Evolutionary conservation across 2,797 vertebrate genomes (phyloP), one percentile per base, ranked within the genome.

Genomic region (Borostomias antarcticus): DNA sequence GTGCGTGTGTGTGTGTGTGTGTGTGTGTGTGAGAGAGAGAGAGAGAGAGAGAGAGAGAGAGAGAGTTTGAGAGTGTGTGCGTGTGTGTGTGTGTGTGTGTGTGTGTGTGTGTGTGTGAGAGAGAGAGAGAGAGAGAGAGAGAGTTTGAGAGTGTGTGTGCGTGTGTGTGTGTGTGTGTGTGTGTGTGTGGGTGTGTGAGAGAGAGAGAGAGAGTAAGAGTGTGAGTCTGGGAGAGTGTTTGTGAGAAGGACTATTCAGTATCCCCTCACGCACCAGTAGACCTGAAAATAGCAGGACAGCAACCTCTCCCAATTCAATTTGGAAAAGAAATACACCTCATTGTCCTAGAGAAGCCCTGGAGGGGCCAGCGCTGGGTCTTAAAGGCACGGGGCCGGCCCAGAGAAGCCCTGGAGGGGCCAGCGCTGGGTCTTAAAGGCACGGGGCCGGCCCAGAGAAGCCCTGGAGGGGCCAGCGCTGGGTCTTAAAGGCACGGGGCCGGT

Each of bases 241-340:
- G n/a, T n/a, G n/a, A n/a, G n/a, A n/a, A n/a, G n/a, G n/a, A n/a
- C n/a, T n/a, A n/a, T n/a, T n/a, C n/a, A n/a, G n/a, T n/a, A n/a
- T n/a, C n/a, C n/a, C n/a, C n/a, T n/a, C n/a, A 68, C 13, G 82
- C 76, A 85, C 79, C 83, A 90, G 63, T 81, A 85, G 81, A 89
- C 88, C 89, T 87, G 83, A 86, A 89, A 88, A 88, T 80, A 79
- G 70, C 75, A 76, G 77, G 77, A 78, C 69, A 73, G 82, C 78
- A 66, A 68, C 75, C 69, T n/a, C 29, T 53, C 52, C 58, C 54
- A 70, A 87, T 82, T 85, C 83, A 82, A 87, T 88, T 88, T 82
- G n/a, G n/a, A n/a, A n/a, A n/a, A n/a, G n/a, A n/a, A n/a, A n/a
- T n/a, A 69, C 74, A 83, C 84, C 83, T n/a, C 79, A 82, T 75